Evolutionary conservation across 2,888 invertebrate species (phyloP).

Genomic region (Stenchaetothrips biformis): DNA sequence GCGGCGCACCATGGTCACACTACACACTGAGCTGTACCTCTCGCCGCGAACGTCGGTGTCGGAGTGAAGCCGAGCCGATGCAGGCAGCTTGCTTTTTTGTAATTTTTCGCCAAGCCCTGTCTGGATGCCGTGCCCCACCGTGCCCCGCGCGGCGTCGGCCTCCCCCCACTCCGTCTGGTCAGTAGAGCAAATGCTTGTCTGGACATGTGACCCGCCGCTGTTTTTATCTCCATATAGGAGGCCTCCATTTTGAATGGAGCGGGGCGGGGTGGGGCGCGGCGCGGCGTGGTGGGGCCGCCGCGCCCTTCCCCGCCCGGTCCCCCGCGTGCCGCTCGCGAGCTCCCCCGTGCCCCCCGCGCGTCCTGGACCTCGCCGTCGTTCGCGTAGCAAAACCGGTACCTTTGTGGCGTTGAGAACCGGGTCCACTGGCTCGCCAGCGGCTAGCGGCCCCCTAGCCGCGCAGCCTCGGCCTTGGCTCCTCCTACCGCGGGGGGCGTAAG

Average conservation of each 20-base stretch:
- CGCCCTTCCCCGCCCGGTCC: conserved; percentile 20
- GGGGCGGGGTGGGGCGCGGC: not conserved
- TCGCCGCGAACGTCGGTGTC: conserved; percentile 10
- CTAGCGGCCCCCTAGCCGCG: not conserved
- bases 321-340: conserved; percentile 27
- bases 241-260: not conserved
- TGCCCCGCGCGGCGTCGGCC: not conserved
- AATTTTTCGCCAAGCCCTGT: conserved; percentile 14
- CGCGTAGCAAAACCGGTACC: conserved; percentile 9
- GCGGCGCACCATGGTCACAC: conserved; percentile 6
- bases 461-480: not conserved
- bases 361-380: not conserved
- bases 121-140: not conserved
- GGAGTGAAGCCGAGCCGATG: conserved; percentile 11
- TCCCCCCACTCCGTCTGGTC: not conserved
- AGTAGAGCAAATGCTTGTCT: conserved; percentile 25
- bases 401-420: not conserved
- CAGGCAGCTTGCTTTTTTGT: not conserved
- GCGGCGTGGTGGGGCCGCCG: not conserved
- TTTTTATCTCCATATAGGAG: not conserved
- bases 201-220: conserved; percentile 31
- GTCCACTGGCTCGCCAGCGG: not conserved
- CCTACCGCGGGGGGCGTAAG: not conserved
- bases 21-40: not conserved
- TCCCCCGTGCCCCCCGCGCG: conserved; percentile 27